phyloP scores from a whole-genome alignment of 2,888 invertebrate genomes.

The Tridacna gigas region DNA sequence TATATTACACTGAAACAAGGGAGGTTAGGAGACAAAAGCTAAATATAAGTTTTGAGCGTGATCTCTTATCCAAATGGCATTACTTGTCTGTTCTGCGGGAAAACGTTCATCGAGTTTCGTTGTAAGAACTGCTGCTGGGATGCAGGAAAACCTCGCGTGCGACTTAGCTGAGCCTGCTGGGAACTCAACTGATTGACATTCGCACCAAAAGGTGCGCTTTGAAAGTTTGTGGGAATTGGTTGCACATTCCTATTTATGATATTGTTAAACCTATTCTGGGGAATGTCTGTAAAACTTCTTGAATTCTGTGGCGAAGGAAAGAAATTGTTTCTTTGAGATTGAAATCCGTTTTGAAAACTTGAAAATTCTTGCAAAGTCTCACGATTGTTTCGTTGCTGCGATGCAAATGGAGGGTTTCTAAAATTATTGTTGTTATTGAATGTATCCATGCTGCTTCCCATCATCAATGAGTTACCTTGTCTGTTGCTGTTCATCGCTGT shows the following conservation, averaged over 20 bases:
- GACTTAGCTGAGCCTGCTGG: background rate
- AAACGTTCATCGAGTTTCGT: background rate
- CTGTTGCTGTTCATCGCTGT: background rate
- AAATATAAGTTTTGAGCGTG: background rate
- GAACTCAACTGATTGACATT: conserved; percentile 16
- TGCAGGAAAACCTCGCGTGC: background rate
- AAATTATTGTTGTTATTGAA: conserved; percentile 1
- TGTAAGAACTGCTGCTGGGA: background rate
- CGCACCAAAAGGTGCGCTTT: background rate
- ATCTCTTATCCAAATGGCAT: background rate
- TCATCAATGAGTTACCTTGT: background rate
- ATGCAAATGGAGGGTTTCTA: background rate
- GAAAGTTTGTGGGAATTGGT: conserved; percentile 15
- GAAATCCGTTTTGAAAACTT: background rate
- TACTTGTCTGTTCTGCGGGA: background rate
- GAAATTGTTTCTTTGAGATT: background rate
- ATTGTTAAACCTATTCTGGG: background rate
- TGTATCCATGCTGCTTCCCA: background rate
- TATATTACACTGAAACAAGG: too few species aligned
- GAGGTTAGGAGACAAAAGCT: too few species aligned
- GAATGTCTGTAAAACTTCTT: background rate
- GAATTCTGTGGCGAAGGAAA: background rate
- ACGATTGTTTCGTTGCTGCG: background rate
- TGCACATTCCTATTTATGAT: background rate
- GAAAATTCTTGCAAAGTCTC: background rate